These are phyloP conservation scores for Hemiprocne comata DNA, from an alignment of 2,113 vertebrate genomes.

Conservation along the genomic window DNA sequence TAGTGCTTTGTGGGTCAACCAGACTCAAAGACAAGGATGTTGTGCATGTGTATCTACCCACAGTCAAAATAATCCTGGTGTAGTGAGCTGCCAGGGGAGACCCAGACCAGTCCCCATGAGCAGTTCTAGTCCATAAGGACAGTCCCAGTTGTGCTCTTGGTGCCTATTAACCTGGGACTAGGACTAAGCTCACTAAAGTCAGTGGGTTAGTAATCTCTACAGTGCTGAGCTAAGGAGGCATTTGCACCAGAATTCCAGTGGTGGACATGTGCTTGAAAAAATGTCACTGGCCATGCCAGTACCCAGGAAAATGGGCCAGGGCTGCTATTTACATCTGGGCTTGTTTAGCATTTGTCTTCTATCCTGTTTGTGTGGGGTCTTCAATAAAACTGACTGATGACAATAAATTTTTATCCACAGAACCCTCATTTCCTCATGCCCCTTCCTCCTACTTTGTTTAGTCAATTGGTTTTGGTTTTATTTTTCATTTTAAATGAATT, in stretches of 20 bases:
- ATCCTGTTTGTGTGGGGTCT: fast-evolving
- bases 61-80: neutral
- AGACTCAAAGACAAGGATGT: neutral
- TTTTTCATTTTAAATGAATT: neutral
- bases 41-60: neutral
- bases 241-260: neutral
- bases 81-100: neutral
- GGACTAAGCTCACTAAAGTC: neutral
- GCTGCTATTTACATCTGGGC: neutral
- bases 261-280: neutral
- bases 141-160: neutral
- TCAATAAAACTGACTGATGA: neutral
- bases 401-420: neutral
- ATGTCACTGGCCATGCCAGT: neutral
- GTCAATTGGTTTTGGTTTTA: neutral
- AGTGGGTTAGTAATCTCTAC: neutral
- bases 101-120: neutral
- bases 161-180: neutral
- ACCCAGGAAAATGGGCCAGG: neutral
- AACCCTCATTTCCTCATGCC: neutral
- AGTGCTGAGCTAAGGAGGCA: neutral
- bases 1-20: neutral
- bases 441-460: neutral
- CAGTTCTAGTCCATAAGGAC: neutral
- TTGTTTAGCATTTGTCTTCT: neutral